Conservation (phyloP, 2,797 vertebrate genomes). For the Sebastes kiyomatsui region DNA sequence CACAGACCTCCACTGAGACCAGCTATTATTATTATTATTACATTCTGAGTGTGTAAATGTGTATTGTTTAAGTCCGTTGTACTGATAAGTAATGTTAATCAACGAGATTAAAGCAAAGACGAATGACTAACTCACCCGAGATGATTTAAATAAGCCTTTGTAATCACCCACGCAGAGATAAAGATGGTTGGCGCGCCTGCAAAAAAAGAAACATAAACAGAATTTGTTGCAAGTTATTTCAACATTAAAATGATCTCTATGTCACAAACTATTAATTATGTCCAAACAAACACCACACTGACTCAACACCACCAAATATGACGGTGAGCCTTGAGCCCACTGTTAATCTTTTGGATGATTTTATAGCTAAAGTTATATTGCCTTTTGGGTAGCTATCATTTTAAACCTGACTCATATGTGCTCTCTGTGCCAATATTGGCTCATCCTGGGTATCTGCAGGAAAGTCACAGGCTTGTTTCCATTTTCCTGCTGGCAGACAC, state of each 20-base stretch:
- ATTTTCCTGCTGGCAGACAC: slow-evolving; percentile 26
- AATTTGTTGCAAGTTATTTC: slow-evolving; percentile 7
- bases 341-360: slow-evolving; percentile 31
- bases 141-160: slow-evolving; percentile 84
- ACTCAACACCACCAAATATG: slow-evolving; percentile 5
- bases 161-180: slow-evolving; percentile 88
- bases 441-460: slow-evolving; percentile 23
- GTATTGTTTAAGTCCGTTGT: not conserved
- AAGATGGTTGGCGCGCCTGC: slow-evolving; percentile 91
- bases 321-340: not conserved
- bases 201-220: slow-evolving; percentile 40
- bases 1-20: slow-evolving; percentile 5
- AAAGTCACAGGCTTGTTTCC: slow-evolving; percentile 23
- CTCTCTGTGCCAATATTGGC: slow-evolving; percentile 34
- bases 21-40: not conserved
- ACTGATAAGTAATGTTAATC: not conserved
- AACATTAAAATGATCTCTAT: slow-evolving; percentile 12
- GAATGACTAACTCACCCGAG: slow-evolving; percentile 72
- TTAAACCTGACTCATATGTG: slow-evolving; percentile 11
- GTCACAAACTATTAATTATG: not conserved
- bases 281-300: slow-evolving; percentile 1
- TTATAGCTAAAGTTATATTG: slow-evolving; percentile 23
- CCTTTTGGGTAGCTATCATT: slow-evolving; percentile 14
- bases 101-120: slow-evolving; percentile 11
- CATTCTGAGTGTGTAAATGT: not conserved